Evolutionary conservation across 1,140 invertebrate species (phyloP).

Genomic region (Heliconius congener): DNA sequence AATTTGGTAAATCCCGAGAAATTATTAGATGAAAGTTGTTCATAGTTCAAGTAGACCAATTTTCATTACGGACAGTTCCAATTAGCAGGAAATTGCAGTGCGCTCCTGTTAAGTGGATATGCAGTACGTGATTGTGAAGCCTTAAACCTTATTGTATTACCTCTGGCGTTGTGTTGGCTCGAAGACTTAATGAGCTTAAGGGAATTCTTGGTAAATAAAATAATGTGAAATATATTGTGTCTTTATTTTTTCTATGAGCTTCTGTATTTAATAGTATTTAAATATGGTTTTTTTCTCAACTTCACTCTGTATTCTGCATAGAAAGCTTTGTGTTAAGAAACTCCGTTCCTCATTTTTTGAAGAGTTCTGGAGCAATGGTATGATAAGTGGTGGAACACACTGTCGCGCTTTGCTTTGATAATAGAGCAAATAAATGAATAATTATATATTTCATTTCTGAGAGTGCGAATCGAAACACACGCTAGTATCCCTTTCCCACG

Average conservation of each 20-base stretch:
- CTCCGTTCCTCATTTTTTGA: too few species aligned
- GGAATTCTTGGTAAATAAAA: neutral
- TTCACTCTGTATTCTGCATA: too few species aligned
- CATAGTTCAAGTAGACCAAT: slow-evolving; percentile 31
- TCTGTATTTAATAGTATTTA: neutral
- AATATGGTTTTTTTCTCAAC: too few species aligned
- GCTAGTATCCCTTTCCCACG: too few species aligned
- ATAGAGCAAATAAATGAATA: too few species aligned
- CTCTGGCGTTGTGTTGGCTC: slow-evolving; percentile 24
- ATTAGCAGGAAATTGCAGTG: slow-evolving; percentile 40
- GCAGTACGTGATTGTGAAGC: slow-evolving; percentile 41
- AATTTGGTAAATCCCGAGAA: neutral
- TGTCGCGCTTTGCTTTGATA: too few species aligned
- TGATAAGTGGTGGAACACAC: too few species aligned
- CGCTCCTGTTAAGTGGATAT: slow-evolving; percentile 43
- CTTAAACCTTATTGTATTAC: slow-evolving; percentile 27
- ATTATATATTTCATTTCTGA: too few species aligned
- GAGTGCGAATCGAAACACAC: too few species aligned
- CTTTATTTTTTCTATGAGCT: neutral
- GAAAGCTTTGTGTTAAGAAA: too few species aligned
- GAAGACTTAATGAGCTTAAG: slow-evolving; percentile 25
- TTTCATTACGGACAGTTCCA: slow-evolving; percentile 39
- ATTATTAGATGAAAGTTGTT: slow-evolving; percentile 10
- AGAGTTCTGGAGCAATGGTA: too few species aligned
- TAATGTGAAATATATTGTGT: neutral